These are phyloP conservation scores for Drosophila anomalata DNA, from an alignment of 2,888 invertebrate species.

Conservation along the genomic window DNA sequence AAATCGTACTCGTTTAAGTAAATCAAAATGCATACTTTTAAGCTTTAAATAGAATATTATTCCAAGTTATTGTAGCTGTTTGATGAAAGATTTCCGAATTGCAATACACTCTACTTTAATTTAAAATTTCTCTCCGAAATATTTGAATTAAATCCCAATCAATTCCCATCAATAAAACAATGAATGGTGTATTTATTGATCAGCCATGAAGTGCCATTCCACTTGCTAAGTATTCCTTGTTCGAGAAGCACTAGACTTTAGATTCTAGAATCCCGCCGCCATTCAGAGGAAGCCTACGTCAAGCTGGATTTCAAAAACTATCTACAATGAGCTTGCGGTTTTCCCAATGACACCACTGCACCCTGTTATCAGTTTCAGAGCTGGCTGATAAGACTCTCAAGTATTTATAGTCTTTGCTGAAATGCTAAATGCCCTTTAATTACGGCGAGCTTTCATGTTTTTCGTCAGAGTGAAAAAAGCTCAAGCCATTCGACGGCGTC, in stretches of 20 bases:
- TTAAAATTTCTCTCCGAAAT: not conserved
- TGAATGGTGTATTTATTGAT: not conserved
- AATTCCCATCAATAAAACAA: not conserved
- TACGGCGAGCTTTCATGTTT: constrained; percentile 37
- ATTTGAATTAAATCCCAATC: not conserved
- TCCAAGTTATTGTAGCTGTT: not conserved
- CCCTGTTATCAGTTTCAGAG: constrained; percentile 29
- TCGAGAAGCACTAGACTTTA: not conserved
- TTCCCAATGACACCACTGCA: constrained; percentile 20
- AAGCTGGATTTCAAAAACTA: constrained; percentile 3
- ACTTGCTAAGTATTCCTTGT: not conserved
- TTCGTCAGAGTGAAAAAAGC: constrained; percentile 40
- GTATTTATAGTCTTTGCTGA: not conserved
- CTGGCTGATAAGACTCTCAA: constrained; percentile 2
- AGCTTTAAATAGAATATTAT: not conserved
- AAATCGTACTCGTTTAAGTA: not conserved
- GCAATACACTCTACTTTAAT: not conserved
- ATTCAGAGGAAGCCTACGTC: not conserved
- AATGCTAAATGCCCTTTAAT: constrained; percentile 29
- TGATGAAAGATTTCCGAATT: not conserved
- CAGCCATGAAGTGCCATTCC: not conserved
- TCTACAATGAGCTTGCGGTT: constrained; percentile 3
- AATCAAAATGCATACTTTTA: not conserved
- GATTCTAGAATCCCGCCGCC: not conserved
- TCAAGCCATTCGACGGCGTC: constrained; percentile 31